phyloP scores from a whole-genome alignment of 1,140 invertebrate genomes.

The Paraescarpia echinospica region DNA sequence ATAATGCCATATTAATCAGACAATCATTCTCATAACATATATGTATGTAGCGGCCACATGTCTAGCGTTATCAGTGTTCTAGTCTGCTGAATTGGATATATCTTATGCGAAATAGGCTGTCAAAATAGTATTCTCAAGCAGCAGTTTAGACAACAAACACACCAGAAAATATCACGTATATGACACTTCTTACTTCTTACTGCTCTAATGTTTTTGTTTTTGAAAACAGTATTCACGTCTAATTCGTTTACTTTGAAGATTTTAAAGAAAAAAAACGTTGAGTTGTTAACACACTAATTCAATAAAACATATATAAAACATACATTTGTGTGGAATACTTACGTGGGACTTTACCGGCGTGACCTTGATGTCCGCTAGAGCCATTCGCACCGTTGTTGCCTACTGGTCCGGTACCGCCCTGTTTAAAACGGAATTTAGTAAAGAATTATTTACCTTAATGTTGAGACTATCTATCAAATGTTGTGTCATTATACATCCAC shows the following conservation, averaged over 20 bases:
- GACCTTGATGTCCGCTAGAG: background rate
- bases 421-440: too few species aligned
- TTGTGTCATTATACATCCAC: too few species aligned
- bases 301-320: background rate
- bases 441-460: too few species aligned
- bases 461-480: too few species aligned
- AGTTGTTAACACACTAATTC: background rate
- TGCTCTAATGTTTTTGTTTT: background rate
- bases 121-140: too few species aligned
- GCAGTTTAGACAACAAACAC: too few species aligned
- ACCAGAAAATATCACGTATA: background rate
- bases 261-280: background rate
- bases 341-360: background rate
- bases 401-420: too few species aligned
- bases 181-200: background rate
- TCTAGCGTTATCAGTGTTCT: background rate
- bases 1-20: background rate
- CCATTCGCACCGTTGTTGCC: too few species aligned
- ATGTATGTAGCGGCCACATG: background rate
- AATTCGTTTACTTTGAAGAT: background rate
- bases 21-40: background rate
- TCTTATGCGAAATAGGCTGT: too few species aligned
- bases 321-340: background rate
- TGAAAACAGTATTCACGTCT: background rate
- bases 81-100: background rate